Evolutionary conservation across 2,113 vertebrate genomes (phyloP).

Genomic region (Nipponia nippon): DNA sequence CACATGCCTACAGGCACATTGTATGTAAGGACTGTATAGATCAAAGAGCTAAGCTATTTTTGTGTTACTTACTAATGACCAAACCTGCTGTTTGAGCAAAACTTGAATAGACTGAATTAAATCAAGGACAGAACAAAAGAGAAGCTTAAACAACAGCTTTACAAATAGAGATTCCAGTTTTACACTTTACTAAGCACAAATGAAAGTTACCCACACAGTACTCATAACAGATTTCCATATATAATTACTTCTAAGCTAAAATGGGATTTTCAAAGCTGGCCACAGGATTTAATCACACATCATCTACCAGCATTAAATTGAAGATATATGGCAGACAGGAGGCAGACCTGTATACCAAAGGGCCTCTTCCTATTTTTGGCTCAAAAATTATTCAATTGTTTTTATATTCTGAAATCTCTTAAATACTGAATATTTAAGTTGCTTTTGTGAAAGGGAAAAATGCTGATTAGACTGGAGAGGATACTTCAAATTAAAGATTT

Average conservation of each 20-base stretch:
- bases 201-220: constrained; percentile 4
- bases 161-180: constrained; percentile 22
- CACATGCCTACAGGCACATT: not conserved
- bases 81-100: constrained; percentile 55
- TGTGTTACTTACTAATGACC: constrained; percentile 27
- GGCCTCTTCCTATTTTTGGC: not conserved
- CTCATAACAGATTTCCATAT: constrained; percentile 35
- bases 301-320: not conserved
- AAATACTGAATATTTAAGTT: not conserved
- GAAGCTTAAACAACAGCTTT: constrained; percentile 4
- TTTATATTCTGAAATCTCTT: not conserved
- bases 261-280: constrained; percentile 4
- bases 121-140: constrained; percentile 24
- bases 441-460: not conserved
- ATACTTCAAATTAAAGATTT: not conserved
- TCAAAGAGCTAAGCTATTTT: constrained; percentile 29
- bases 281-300: constrained; percentile 9
- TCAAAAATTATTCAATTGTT: not conserved
- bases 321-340: not conserved
- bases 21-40: not conserved
- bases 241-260: constrained; percentile 23
- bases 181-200: constrained; percentile 37
- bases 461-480: not conserved
- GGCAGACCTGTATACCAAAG: not conserved
- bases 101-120: constrained; percentile 34